Evolutionary conservation across 2,888 invertebrate species (phyloP), one percentile per base, ranked within the genome.

Genomic region (Agriopis aurantiaria): DNA sequence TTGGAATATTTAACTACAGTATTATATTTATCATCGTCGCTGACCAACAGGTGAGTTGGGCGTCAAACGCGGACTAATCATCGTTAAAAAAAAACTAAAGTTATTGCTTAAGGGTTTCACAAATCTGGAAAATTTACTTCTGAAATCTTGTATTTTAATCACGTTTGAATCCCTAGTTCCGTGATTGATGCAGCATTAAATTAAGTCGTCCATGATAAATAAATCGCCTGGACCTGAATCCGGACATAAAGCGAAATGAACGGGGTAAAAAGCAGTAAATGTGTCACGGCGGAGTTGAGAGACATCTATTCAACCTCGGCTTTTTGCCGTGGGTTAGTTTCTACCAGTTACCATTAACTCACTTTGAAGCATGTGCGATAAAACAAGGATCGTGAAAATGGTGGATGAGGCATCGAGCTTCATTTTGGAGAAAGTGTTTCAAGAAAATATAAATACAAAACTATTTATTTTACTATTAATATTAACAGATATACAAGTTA

Each of bases 241-340:
- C 45, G 51, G 74, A 53, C 67, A 69, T 75, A 76, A 71, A 73
- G 67, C 55, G 61, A 66, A 75, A 68, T 73, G 63, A 68, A 66
- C 63, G 46, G 65, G 41, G 52, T 63, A 69, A 71, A 66, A 65
- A 71, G 65, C 65, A 62, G 65, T 78, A 79, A 78, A 79, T 78
- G 78, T 83, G 80, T 80, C 82, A 80, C 68, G 73, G 71, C 58
- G 68, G 56, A 62, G 64, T 67, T 72, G 76, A 76, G 75, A 79
- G 75, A 74, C 61, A 72, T 77, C 61, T 69, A 72, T 72, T 73
- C 76, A 75, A 75, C 73, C 72, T 64, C 61, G 73, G 66, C 76
- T 86, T 85, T 84, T 82, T 84, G 74, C 73, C 74, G 41, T 63
- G 71, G 69, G 68, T 79, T 76, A 79, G 82, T 83, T 85, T 84